phyloP scores from a whole-genome alignment of 2,797 vertebrate species.

The Fistularia commersonii region DNA sequence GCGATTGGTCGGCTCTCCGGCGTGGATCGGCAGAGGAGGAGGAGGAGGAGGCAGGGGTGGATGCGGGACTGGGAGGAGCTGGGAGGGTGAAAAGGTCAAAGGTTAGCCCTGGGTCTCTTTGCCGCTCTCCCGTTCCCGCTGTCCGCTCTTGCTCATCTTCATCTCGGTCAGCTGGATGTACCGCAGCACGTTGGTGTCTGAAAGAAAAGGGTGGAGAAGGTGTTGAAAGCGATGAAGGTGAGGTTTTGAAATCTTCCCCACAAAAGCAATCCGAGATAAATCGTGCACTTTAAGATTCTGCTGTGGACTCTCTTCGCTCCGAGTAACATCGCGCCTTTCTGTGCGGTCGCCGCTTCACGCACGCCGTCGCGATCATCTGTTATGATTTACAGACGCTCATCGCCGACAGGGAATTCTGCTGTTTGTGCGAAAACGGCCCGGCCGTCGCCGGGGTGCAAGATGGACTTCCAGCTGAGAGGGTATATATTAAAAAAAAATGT shows the following conservation, averaged over 20 bases:
- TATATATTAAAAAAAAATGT: too few species aligned
- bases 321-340: too few species aligned
- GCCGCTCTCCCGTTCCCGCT: conserved; percentile 77
- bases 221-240: not conserved
- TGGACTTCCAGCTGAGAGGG: too few species aligned
- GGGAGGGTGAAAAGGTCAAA: conserved; percentile 28
- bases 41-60: conserved; percentile 38
- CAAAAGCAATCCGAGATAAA: too few species aligned
- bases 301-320: too few species aligned
- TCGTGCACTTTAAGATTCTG: too few species aligned
- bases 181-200: conserved; percentile 91
- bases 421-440: too few species aligned
- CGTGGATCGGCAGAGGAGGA: conserved; percentile 31
- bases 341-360: too few species aligned
- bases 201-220: conserved; percentile 19
- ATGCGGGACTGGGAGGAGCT: conserved; percentile 12
- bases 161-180: conserved; percentile 96
- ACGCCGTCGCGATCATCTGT: too few species aligned
- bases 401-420: too few species aligned
- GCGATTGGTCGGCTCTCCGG: conserved; percentile 39
- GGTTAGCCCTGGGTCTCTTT: conserved; percentile 79
- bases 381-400: too few species aligned
- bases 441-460: too few species aligned
- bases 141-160: conserved; percentile 85
- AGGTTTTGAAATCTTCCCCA: not conserved